phyloP scores from a whole-genome alignment of 1,140 invertebrate species.

The Linepithema humile region DNA sequence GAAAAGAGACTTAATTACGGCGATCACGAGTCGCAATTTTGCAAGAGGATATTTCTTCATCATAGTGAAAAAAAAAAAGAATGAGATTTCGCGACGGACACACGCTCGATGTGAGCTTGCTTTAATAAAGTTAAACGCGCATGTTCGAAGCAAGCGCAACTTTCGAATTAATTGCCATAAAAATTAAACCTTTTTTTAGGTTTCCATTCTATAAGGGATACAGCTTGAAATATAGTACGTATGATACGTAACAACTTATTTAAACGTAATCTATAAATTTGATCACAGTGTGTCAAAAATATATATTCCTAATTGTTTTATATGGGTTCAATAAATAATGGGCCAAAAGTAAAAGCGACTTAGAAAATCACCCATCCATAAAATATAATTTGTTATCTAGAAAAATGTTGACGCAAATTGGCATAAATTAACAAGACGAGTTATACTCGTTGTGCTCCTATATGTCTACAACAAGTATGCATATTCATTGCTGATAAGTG shows the following conservation, averaged over 20 bases:
- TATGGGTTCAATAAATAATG: not conserved
- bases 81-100: not conserved
- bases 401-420: not conserved
- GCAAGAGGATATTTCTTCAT: constrained; percentile 50
- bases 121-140: constrained; percentile 39
- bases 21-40: constrained; percentile 26
- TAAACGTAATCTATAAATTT: not conserved
- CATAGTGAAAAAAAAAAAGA: not conserved
- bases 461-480: not conserved
- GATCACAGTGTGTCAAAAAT: not conserved
- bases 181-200: not conserved
- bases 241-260: not conserved
- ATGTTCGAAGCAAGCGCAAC: not conserved
- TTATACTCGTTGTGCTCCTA: not conserved
- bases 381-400: not conserved
- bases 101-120: not conserved
- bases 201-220: not conserved
- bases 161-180: constrained; percentile 39
- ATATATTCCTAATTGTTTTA: not conserved
- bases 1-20: constrained; percentile 42
- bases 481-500: not conserved
- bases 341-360: constrained; percentile 25
- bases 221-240: not conserved
- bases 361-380: constrained; percentile 16
- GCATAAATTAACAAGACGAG: constrained; percentile 14